Evolutionary conservation across 2,113 vertebrate genomes (phyloP), one percentile per base, ranked within the genome.

Genomic region (Phyllostomus hastatus): DNA sequence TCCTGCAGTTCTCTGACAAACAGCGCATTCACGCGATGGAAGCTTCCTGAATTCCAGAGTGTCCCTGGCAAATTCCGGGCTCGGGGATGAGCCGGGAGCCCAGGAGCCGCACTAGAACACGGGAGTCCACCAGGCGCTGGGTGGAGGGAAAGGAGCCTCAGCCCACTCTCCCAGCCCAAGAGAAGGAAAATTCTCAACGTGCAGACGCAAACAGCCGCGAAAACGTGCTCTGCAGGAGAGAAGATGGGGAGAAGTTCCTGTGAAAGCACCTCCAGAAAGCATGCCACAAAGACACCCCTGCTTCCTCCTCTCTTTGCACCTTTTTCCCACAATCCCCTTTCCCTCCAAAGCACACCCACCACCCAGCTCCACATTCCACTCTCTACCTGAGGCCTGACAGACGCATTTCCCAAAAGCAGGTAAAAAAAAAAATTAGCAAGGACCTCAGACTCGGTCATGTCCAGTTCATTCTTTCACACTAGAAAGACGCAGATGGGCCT

Each of bases 41-140:
- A 82, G 69, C 26, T 26, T 35, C 16, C 5, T 52, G 48, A 52
- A 69, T 75, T 57, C 85, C 38, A 48, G 48, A 35, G 48, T 9
- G 78, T 8, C 28, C 59, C 33, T 31, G 31, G 12, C 16, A 11
- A 67, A 66, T 26, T 17, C 54, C 48, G 33, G 54, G 16, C 43
- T 38, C 33, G 1, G 0, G 1, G 48, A 67, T 5, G 19, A 7
- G 15, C 11, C 5, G 5, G 48, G 38, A 8, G 0, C 7, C 72
- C 78, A 28, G 22, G 0, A 38, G 2, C 46, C 10, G 17, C 4
- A 15, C 12, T 7, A 35, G 22, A n/a, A 64, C 46, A 66, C 0
- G 2, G 1, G 19, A 50, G 16, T 8, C 5, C 0, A 35, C 5
- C 0, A 35, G 54, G 26, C 4, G 6, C 5, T 0, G 54, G 14